These are phyloP conservation scores for Stenolophus ochropezus DNA, from an alignment of 2,888 invertebrate species.

Conservation along the genomic window DNA sequence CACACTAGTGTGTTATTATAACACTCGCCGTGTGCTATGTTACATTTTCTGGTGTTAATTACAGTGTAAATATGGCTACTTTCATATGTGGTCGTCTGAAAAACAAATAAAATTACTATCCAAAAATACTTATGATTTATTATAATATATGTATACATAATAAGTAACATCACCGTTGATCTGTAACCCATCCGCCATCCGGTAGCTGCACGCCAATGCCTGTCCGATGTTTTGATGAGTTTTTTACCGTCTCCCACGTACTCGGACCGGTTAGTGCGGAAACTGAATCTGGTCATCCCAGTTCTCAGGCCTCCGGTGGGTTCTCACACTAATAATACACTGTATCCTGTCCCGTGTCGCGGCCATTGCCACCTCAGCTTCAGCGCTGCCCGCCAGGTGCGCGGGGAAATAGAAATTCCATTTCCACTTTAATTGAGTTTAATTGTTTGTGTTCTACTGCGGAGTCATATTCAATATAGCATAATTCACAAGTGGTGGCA, in stretches of 20 bases:
- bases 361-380: conserved; percentile 31
- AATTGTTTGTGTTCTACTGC: background rate
- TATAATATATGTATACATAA: too few relatives aligned
- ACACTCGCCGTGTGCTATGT: too few relatives aligned
- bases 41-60: too few relatives aligned
- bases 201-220: conserved; percentile 1
- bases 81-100: too few relatives aligned
- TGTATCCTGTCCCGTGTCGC: conserved; percentile 57
- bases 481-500: background rate
- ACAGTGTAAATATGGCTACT: too few relatives aligned
- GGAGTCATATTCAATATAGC: background rate
- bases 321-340: conserved; percentile 61
- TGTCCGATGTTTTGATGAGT: conserved; percentile 55
- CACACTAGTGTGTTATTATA: too few relatives aligned
- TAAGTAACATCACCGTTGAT: too few relatives aligned
- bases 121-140: too few relatives aligned
- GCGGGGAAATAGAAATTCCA: background rate
- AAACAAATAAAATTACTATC: too few relatives aligned
- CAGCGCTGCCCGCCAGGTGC: conserved; percentile 31
- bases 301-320: conserved; percentile 58
- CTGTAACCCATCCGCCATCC: too few relatives aligned
- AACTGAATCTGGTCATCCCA: conserved; percentile 61
- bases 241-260: conserved; percentile 59
- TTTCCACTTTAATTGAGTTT: background rate
- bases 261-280: conserved; percentile 59